phyloP scores from a whole-genome alignment of 2,113 vertebrate species.

The Nematolebias whitei region DNA sequence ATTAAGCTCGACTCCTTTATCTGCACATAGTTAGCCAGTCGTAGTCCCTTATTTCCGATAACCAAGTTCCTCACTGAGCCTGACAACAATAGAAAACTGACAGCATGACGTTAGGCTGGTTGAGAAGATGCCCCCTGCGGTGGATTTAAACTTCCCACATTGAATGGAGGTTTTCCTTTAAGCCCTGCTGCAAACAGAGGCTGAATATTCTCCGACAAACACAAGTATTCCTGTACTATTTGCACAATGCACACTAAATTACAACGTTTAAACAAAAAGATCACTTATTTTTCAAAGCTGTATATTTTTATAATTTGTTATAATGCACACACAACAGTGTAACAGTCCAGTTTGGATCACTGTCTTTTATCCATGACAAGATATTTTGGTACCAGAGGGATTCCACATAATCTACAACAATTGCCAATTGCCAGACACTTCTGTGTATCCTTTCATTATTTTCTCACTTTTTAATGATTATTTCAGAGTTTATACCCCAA shows the following conservation, averaged over 20 bases:
- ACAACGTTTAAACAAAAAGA: too few relatives aligned
- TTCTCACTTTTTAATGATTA: conserved; percentile 35
- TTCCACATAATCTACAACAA: neutral
- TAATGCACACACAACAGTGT: conserved; percentile 16
- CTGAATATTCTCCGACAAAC: conserved; percentile 44
- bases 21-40: conserved; percentile 63
- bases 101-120: conserved; percentile 54
- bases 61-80: conserved; percentile 53
- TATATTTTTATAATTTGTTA: conserved; percentile 1
- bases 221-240: conserved; percentile 11
- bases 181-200: conserved; percentile 48
- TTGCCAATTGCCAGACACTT: neutral
- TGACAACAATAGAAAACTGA: conserved; percentile 63
- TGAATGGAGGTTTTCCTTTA: conserved; percentile 40
- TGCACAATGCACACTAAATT: conserved; percentile 20
- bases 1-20: conserved; percentile 67
- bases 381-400: neutral
- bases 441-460: conserved; percentile 19
- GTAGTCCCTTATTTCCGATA: conserved; percentile 65
- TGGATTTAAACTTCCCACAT: conserved; percentile 63
- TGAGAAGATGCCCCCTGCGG: conserved; percentile 46
- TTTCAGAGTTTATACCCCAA: conserved; percentile 41
- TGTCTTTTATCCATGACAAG: conserved; percentile 8
- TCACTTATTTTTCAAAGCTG: too few relatives aligned
- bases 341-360: conserved; percentile 38